Evolutionary conservation across 2,888 invertebrate species (phyloP).

Genomic region (Drosophila birchii): DNA sequence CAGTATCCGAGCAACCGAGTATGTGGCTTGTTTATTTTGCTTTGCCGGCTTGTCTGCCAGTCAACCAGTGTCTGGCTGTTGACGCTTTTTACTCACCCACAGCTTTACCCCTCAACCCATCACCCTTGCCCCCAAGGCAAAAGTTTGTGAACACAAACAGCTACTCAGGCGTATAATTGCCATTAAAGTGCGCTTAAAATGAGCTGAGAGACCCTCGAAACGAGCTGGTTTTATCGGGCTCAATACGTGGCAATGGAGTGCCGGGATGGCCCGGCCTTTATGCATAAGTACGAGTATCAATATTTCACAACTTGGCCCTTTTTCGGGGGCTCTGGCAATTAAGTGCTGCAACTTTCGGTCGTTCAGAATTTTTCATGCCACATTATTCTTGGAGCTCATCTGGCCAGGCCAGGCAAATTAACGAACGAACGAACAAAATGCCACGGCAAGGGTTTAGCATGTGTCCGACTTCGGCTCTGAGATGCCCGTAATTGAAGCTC

Average conservation of each 20-base stretch:
- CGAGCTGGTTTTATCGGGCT: slow-evolving; percentile 43
- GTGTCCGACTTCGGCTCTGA: slow-evolving; percentile 19
- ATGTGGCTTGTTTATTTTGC: slow-evolving; percentile 32
- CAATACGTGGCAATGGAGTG: slow-evolving; percentile 42
- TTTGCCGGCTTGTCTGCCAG: slow-evolving; percentile 27
- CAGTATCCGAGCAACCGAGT: slow-evolving; percentile 10
- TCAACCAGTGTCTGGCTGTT: slow-evolving; percentile 30
- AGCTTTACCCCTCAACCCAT: neutral
- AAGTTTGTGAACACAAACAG: slow-evolving; percentile 58
- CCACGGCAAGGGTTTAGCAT: neutral
- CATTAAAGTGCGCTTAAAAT: slow-evolving; percentile 69
- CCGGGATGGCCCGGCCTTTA: slow-evolving; percentile 15
- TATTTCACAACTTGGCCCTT: slow-evolving; percentile 41
- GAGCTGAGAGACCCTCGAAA: slow-evolving; percentile 46
- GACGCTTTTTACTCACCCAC: slow-evolving; percentile 32
- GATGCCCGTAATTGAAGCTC: slow-evolving; percentile 34
- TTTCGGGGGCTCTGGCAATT: slow-evolving; percentile 37
- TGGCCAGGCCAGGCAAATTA: slow-evolving; percentile 17
- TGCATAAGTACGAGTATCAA: slow-evolving; percentile 45
- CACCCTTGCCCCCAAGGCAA: slow-evolving; percentile 23
- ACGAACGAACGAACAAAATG: slow-evolving; percentile 2
- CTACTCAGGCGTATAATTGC: slow-evolving; percentile 69
- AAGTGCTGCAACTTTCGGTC: slow-evolving; percentile 34
- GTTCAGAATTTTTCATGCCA: slow-evolving; percentile 26
- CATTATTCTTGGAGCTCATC: slow-evolving; percentile 34